These are phyloP conservation scores for Astreopora myriophthalma DNA, from an alignment of 64 coral and sea anemone species.

Conservation along the genomic window DNA sequence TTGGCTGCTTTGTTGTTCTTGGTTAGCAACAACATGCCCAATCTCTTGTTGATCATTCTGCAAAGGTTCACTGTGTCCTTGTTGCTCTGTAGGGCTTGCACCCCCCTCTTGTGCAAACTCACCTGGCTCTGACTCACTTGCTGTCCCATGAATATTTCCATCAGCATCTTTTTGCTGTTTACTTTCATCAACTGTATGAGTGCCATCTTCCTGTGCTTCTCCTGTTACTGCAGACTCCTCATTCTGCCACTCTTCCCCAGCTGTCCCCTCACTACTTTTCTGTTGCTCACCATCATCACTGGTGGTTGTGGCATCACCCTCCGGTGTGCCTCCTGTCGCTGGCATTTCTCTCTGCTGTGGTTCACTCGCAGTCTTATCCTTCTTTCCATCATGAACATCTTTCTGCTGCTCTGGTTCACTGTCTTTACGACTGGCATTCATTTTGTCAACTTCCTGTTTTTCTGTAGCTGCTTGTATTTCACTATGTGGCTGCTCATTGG, in stretches of 20 bases:
- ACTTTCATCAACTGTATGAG: background rate
- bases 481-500: background rate
- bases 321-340: background rate
- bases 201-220: background rate
- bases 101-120: background rate
- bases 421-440: background rate
- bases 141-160: background rate
- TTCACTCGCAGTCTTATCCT: background rate
- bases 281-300: background rate
- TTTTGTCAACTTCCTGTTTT: background rate
- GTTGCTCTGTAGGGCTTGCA: background rate
- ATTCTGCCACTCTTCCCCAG: background rate
- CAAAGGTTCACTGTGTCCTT: background rate
- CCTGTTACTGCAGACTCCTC: background rate
- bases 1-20: conserved; percentile 2
- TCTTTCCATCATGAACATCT: no score
- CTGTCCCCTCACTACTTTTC: background rate
- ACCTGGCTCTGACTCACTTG: background rate
- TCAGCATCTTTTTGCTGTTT: background rate
- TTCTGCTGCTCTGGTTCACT: background rate
- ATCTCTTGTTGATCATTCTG: background rate
- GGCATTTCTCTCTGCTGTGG: background rate
- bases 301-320: background rate
- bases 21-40: background rate
- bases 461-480: conserved; percentile 19